A percentile compares a stretch with the other conserved stretches of the same genome.
Evolutionary conservation across 1,140 invertebrate species (phyloP).

Genomic region (Nautilus pompilius): DNA sequence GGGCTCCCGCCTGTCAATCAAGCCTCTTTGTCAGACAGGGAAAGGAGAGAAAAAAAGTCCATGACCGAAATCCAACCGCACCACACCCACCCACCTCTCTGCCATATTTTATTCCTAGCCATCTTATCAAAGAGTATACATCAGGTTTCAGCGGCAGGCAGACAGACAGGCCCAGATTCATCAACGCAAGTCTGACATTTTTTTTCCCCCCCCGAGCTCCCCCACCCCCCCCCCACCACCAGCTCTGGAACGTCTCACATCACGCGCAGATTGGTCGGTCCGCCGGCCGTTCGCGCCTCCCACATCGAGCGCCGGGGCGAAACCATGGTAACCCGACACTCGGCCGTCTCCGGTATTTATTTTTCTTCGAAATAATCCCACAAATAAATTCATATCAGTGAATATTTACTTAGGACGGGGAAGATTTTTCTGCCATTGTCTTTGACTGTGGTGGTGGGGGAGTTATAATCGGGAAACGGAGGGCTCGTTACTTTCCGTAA

Average conservation of each 20-base stretch:
- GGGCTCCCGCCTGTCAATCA: no score
- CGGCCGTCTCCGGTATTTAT: background rate
- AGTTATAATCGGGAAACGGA: background rate
- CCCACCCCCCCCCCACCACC: no score
- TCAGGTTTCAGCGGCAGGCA: background rate
- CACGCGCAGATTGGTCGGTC: background rate
- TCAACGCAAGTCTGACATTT: background rate
- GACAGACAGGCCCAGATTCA: background rate
- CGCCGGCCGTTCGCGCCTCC: background rate
- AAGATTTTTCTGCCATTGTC: background rate
- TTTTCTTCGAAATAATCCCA: slow-evolving; percentile 1
- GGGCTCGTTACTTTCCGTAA: background rate
- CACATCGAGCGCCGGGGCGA: background rate
- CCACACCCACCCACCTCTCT: no score
- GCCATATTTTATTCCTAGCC: background rate
- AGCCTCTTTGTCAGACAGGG: no score
- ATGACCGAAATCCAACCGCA: no score
- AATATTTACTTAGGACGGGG: background rate
- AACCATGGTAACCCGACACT: background rate
- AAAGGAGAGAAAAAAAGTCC: no score
- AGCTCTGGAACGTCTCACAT: background rate
- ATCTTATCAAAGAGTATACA: slow-evolving; percentile 10
- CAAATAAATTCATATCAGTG: slow-evolving; percentile 8
- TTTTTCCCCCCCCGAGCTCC: background rate
- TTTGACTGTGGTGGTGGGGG: background rate